Evolutionary conservation across 2,797 vertebrate species (phyloP).

Genomic region (Sarcophilus harrisii): DNA sequence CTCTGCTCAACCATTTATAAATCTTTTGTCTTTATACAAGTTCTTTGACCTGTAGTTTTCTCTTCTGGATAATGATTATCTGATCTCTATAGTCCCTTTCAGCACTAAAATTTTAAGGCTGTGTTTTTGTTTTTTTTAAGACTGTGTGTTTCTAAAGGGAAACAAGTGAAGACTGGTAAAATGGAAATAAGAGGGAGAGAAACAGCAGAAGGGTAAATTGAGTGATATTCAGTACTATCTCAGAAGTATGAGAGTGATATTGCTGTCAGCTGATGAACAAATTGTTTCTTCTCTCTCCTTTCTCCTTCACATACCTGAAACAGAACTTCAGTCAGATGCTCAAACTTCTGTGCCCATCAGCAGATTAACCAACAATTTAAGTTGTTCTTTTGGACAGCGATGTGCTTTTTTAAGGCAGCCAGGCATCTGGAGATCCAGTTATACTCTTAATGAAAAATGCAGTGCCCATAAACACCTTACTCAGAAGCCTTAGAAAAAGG

Average conservation of each 20-base stretch:
- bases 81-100: background rate
- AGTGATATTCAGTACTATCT: background rate
- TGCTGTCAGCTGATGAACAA: background rate
- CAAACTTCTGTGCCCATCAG: background rate
- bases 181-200: background rate
- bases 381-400: conserved; percentile 54
- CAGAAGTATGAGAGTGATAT: background rate
- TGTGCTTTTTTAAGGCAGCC: conserved; percentile 66
- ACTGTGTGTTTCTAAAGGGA: too few relatives aligned
- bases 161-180: background rate
- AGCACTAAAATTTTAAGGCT: background rate
- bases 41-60: background rate
- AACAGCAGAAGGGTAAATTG: background rate
- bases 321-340: background rate
- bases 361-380: background rate
- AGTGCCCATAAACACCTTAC: conserved; percentile 71
- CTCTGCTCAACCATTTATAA: background rate
- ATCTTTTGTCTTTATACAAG: background rate
- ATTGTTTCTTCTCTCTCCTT: background rate
- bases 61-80: background rate
- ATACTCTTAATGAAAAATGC: conserved; percentile 77
- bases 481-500: conserved; percentile 69
- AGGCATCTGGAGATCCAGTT: conserved; percentile 65
- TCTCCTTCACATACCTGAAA: background rate
- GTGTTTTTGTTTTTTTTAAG: background rate